Conservation (phyloP, 2,888 invertebrate species). For the Tupiocoris notatus region DNA sequence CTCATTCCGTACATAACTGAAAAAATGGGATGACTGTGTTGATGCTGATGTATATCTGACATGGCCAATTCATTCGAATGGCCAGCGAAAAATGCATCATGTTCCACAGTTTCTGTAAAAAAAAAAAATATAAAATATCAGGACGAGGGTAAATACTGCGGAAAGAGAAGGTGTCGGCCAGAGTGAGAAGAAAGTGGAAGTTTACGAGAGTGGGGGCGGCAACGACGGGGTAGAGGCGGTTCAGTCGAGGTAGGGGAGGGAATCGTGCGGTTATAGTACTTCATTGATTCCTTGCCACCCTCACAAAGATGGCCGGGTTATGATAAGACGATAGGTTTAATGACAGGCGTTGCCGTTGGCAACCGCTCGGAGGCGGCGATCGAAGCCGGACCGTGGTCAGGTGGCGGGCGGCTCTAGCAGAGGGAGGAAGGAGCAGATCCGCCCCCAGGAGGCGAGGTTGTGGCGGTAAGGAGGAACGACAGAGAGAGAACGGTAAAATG, state of each 20-base stretch:
- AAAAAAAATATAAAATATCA: too few species aligned
- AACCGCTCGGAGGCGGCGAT: slow-evolving; percentile 53
- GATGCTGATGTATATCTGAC: too few species aligned
- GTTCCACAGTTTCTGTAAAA: too few species aligned
- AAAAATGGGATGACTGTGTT: too few species aligned
- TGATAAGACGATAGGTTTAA: slow-evolving; percentile 61
- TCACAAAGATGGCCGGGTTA: slow-evolving; percentile 56
- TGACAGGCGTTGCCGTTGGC: slow-evolving; percentile 58
- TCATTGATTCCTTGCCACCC: slow-evolving; percentile 42
- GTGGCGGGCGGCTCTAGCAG: slow-evolving; percentile 50
- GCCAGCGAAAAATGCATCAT: too few species aligned
- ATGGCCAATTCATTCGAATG: too few species aligned
- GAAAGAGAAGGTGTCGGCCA: neutral
- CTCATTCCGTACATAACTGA: too few species aligned
- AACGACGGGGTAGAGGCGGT: neutral
- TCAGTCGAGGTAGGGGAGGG: slow-evolving; percentile 19
- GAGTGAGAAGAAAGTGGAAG: slow-evolving; percentile 6
- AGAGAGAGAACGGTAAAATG: neutral
- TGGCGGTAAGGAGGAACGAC: slow-evolving; percentile 2
- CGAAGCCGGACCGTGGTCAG: slow-evolving; percentile 55
- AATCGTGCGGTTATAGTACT: slow-evolving; percentile 41
- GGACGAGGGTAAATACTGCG: neutral
- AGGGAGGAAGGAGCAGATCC: slow-evolving; percentile 48
- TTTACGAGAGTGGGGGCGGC: neutral
- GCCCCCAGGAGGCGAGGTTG: slow-evolving; percentile 18